Conservation (phyloP, 2,888 invertebrate genomes). For the Pseudeuparius sepicola region DNA sequence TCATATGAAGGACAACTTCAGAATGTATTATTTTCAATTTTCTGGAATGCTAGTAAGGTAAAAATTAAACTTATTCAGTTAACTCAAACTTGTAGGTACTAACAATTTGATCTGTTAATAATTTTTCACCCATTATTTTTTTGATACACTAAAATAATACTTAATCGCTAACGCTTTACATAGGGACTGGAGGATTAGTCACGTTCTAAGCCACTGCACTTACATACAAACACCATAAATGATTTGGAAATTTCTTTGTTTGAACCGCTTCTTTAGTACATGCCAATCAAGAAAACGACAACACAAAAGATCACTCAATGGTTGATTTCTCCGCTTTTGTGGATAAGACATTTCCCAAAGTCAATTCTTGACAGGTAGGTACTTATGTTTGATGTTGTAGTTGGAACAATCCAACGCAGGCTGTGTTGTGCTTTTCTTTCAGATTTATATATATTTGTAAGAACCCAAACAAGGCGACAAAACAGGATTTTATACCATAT, state of each 20-base stretch:
- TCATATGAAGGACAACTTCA: constrained; percentile 64
- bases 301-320: background rate
- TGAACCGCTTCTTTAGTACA: constrained; percentile 55
- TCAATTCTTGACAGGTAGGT: background rate
- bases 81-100: too few species aligned
- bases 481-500: constrained; percentile 37
- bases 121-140: too few species aligned
- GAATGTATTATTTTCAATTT: constrained; percentile 70
- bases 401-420: background rate
- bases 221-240: constrained; percentile 65
- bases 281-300: constrained; percentile 39
- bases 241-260: constrained; percentile 61
- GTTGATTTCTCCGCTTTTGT: background rate
- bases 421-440: background rate
- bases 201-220: constrained; percentile 69
- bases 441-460: too few species aligned
- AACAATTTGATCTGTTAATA: too few species aligned
- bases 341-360: background rate
- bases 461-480: too few species aligned
- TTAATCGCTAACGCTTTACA: background rate
- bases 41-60: constrained; percentile 55
- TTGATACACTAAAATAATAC: too few species aligned
- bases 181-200: constrained; percentile 63
- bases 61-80: too few species aligned
- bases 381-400: constrained; percentile 2